Percentiles rank a stretch among this genome's conserved stretches.
phyloP scores from a whole-genome alignment of 2,888 invertebrate species.

The Drosophila setosimentum region DNA sequence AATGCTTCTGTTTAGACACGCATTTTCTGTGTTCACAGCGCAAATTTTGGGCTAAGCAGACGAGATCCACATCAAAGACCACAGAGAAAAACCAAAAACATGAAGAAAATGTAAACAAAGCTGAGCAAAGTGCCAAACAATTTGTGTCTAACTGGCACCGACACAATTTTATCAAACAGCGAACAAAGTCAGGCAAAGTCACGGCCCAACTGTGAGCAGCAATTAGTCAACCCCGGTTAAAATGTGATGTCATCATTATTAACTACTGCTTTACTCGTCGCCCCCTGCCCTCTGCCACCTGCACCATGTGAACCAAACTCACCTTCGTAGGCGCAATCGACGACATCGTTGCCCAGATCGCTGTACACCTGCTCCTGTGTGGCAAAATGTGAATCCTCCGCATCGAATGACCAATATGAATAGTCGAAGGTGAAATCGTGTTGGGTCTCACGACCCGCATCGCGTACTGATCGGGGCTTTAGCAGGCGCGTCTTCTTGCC shows the following conservation, averaged over 20 bases:
- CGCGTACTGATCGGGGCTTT: constrained; percentile 87
- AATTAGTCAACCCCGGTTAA: constrained; percentile 21
- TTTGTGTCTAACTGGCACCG: constrained; percentile 5
- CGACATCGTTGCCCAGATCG: constrained; percentile 90
- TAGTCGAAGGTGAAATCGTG: constrained; percentile 96
- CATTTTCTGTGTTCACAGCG: constrained; percentile 32
- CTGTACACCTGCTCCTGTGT: constrained; percentile 92
- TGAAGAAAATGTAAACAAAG: constrained; percentile 62
- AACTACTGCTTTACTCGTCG: background rate
- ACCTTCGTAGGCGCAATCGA: constrained; percentile 91
- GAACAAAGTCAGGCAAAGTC: constrained; percentile 34
- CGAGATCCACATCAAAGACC: constrained; percentile 44
- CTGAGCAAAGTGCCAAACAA: constrained; percentile 35
- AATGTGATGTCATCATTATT: constrained; percentile 37
- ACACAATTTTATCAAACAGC: constrained; percentile 16
- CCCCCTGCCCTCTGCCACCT: background rate
- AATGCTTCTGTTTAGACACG: constrained; percentile 57
- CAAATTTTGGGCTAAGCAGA: constrained; percentile 30
- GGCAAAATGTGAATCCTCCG: constrained; percentile 89
- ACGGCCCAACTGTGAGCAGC: constrained; percentile 27
- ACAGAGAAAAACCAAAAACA: constrained; percentile 3
- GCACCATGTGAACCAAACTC: constrained; percentile 8
- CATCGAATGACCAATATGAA: constrained; percentile 94
- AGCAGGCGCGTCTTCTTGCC: constrained; percentile 92
- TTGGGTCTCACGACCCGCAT: constrained; percentile 87